Percentiles rank a stretch among this genome's conserved stretches.
Conservation (phyloP, 2,113 vertebrate species). For the Lates calcarifer region DNA sequence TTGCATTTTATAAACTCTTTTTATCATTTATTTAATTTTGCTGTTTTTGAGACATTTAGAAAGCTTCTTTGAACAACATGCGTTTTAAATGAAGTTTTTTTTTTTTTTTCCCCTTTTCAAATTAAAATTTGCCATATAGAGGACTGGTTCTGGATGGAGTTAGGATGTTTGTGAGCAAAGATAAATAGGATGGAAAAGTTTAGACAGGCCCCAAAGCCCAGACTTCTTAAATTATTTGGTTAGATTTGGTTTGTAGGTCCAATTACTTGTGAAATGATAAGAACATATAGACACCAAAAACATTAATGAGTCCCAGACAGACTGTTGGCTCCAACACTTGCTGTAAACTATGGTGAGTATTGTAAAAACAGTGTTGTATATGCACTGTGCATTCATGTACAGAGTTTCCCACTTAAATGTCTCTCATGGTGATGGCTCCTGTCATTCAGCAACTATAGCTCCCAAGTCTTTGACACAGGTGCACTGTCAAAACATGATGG, state of each 20-base stretch:
- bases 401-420: background rate
- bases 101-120: background rate
- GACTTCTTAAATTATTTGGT: background rate
- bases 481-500: background rate
- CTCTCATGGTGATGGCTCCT: background rate
- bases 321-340: background rate
- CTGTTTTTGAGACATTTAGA: slow-evolving; percentile 14
- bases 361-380: background rate
- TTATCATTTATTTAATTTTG: slow-evolving; percentile 1
- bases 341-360: background rate
- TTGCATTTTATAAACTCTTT: slow-evolving; percentile 25
- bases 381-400: too few relatives aligned
- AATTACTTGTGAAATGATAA: slow-evolving; percentile 7
- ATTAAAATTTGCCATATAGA: slow-evolving; percentile 8
- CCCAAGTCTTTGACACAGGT: background rate
- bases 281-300: background rate
- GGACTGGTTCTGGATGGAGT: slow-evolving; percentile 23
- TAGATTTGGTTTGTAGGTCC: slow-evolving; percentile 4
- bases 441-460: background rate
- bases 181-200: slow-evolving; percentile 32
- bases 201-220: background rate
- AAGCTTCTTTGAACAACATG: slow-evolving; percentile 22
- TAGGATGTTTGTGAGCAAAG: slow-evolving; percentile 21
- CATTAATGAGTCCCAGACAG: background rate
- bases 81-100: background rate